Conservation (phyloP, 2,113 vertebrate species). For the Oreotrochilus melanogaster region DNA sequence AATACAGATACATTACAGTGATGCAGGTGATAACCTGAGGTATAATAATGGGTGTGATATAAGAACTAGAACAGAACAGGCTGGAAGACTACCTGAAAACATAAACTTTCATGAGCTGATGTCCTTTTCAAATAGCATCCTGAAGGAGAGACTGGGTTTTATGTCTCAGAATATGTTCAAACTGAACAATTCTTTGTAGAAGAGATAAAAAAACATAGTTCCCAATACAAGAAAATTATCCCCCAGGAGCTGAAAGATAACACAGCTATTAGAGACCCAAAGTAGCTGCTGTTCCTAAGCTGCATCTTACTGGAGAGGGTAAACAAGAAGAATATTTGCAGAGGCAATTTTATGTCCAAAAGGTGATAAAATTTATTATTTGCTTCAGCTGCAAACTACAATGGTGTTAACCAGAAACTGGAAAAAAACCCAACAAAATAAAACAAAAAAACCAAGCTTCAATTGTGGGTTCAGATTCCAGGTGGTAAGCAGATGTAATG, state of each 20-base stretch:
- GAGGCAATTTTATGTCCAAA: background rate
- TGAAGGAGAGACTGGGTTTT: slow-evolving; percentile 46
- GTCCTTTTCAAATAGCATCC: background rate
- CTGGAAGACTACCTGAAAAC: background rate
- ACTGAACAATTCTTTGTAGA: background rate
- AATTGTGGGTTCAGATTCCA: background rate
- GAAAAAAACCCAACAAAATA: background rate
- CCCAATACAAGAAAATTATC: background rate
- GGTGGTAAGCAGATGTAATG: background rate
- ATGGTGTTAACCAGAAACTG: background rate
- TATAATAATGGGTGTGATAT: background rate
- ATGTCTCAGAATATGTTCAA: background rate
- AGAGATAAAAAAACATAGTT: slow-evolving; percentile 1
- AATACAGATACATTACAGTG: background rate
- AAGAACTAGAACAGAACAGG: slow-evolving; percentile 5
- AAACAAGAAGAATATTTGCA: background rate
- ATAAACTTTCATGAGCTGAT: slow-evolving; percentile 24
- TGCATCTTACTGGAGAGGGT: background rate
- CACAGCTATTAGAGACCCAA: background rate
- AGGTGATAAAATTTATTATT: background rate
- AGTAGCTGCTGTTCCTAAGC: background rate
- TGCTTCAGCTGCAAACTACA: background rate
- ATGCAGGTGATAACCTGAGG: slow-evolving; percentile 1
- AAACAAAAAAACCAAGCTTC: background rate
- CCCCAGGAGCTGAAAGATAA: background rate